Percentiles rank a stretch among this genome's conserved stretches.
phyloP scores from a whole-genome alignment of 1,140 invertebrate species.

The Leguminivora glycinivorella region DNA sequence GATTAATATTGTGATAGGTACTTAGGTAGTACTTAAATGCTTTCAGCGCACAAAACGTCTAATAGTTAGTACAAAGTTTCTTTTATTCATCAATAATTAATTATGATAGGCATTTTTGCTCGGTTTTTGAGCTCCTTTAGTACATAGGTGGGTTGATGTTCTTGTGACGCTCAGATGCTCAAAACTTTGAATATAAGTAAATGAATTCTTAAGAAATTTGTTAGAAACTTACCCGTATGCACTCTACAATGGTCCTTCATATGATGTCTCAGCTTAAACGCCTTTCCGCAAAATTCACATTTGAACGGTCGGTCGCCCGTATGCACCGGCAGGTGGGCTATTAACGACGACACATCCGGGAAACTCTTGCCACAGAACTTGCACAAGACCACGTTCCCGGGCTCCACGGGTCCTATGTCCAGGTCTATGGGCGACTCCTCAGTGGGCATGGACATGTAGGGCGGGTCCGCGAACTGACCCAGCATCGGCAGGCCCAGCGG shows the following conservation, averaged over 20 bases:
- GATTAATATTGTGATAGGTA: neutral
- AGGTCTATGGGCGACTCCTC: conserved; percentile 76
- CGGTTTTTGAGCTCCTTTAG: too few species aligned
- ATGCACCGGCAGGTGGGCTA: conserved; percentile 91
- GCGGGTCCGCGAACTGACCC: conserved; percentile 73
- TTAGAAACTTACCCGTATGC: conserved; percentile 84
- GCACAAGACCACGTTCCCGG: conserved; percentile 89
- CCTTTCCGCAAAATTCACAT: conserved; percentile 94
- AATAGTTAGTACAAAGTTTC: too few species aligned
- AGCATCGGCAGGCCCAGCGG: conserved; percentile 77
- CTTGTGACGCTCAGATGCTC: neutral
- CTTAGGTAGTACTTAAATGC: too few species aligned
- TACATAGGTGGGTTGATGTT: too few species aligned
- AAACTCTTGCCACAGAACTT: conserved; percentile 95
- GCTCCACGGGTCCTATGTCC: conserved; percentile 79
- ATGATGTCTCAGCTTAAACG: conserved; percentile 93
- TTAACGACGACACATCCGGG: conserved; percentile 91
- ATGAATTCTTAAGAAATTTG: neutral
- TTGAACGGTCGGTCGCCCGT: conserved; percentile 93
- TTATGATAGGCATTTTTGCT: too few species aligned
- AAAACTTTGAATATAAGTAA: neutral
- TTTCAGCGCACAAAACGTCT: neutral
- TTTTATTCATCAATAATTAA: too few species aligned
- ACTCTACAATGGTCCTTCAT: conserved; percentile 96
- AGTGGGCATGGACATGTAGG: conserved; percentile 72